A percentile compares a stretch with the other conserved stretches of the same genome.
Conservation (phyloP, 2,113 vertebrate genomes). For the Pterocles orientalis region DNA sequence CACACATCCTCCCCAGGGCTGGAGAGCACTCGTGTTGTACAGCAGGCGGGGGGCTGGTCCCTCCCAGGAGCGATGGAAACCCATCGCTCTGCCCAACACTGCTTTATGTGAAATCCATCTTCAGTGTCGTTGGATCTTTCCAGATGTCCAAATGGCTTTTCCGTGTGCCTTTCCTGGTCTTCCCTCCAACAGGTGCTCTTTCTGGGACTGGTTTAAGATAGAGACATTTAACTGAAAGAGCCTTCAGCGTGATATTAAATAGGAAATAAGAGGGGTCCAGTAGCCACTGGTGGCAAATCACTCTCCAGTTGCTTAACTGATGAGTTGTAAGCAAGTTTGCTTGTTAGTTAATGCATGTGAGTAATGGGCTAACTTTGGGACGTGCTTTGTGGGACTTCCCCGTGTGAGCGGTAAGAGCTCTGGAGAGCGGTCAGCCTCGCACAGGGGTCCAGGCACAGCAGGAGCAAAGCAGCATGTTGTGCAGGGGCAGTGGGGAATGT, state of each 20-base stretch:
- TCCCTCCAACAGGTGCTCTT: not conserved
- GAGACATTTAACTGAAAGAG: not conserved
- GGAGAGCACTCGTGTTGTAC: not conserved
- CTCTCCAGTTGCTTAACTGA: not conserved
- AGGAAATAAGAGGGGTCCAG: not conserved
- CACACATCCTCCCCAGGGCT: not conserved
- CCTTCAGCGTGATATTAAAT: not conserved
- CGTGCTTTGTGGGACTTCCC: not conserved
- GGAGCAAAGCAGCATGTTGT: rapidly evolving
- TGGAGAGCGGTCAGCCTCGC: not conserved
- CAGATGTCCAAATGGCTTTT: not conserved
- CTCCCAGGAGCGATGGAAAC: not conserved
- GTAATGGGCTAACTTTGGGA: not conserved
- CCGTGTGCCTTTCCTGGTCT: not conserved
- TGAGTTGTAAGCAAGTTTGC: not conserved
- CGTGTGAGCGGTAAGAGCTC: rapidly evolving
- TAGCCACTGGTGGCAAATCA: not conserved
- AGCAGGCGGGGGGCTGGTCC: not conserved
- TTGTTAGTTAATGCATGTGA: not conserved
- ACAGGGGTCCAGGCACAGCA: rapidly evolving
- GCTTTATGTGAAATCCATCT: not conserved
- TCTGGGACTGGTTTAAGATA: not conserved
- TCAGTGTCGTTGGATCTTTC: not conserved
- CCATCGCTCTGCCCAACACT: not conserved
- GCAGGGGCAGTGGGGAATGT: rapidly evolving